Evolutionary conservation across 2,113 vertebrate species (phyloP), one percentile per base, ranked within the genome.

Genomic region (Carettochelys insculpta): DNA sequence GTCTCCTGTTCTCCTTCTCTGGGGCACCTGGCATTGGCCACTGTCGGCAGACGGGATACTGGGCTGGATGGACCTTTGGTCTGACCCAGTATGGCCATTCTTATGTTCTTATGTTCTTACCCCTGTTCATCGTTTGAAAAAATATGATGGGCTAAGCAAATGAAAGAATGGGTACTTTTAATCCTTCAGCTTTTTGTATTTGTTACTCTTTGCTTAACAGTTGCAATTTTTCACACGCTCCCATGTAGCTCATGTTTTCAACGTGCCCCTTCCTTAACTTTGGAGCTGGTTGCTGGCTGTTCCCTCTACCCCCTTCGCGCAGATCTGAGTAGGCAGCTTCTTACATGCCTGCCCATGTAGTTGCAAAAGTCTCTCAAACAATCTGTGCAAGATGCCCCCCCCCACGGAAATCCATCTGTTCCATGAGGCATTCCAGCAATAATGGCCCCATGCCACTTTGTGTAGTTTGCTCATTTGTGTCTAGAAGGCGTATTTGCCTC

Each of bases 381-480:
- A 38, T 81, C 24, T 81, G 10, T 79, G 3, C 38, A 0, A 0
- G 17, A 13, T 53, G 22, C 14, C 68, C 13, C 11, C 31, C n/a
- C 1, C 2, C 25, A 68, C 78, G 43, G 0, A 0, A 41, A 38
- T 31, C 43, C 17, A 25, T 11, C 65, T 47, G 51, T 80, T 85
- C 50, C 29, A 43, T 0, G 1, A 4, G 9, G 11, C 1, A 38
- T 1, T 0, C 4, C 1, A 51, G 16, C 56, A 34, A 17, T 38
- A 29, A 47, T 29, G 14, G 77, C 8, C 17, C 29, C 16, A 16
- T 16, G 25, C 5, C 47, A 65, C n/a, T n/a, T 56, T n/a, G 19
- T 19, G 6, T 25, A 24, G 31, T 43, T 22, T 53, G 45, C 17
- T 51, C 45, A 45, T 25, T 19, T 56, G 54, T 24, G 43, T 56